phyloP scores from a whole-genome alignment of 2,888 invertebrate genomes.

The Helicoverpa assulta region DNA sequence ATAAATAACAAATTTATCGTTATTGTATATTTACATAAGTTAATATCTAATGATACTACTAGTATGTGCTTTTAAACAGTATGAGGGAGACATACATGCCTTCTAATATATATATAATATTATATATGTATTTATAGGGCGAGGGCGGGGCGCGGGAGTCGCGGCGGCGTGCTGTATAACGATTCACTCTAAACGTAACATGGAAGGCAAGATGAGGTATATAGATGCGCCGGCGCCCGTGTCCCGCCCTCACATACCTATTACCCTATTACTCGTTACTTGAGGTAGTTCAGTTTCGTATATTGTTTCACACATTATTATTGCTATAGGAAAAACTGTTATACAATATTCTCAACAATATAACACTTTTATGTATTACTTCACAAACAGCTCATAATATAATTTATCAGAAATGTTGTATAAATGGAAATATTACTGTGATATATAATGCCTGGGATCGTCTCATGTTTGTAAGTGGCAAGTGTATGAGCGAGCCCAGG shows the following conservation, averaged over 20 bases:
- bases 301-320: slow-evolving; percentile 84
- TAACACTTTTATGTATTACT: slow-evolving; percentile 75
- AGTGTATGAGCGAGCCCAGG: slow-evolving; percentile 55
- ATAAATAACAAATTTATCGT: slow-evolving; percentile 88
- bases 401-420: slow-evolving; percentile 65
- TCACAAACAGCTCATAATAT: slow-evolving; percentile 71
- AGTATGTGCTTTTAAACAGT: slow-evolving; percentile 83
- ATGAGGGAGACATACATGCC: slow-evolving; percentile 81
- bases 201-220: slow-evolving; percentile 83
- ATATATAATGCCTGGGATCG: slow-evolving; percentile 28
- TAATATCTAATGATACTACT: slow-evolving; percentile 83
- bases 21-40: slow-evolving; percentile 86
- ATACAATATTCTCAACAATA: slow-evolving; percentile 84
- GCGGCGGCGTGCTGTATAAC: slow-evolving; percentile 48
- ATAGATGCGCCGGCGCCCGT: slow-evolving; percentile 56
- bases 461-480: slow-evolving; percentile 50
- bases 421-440: slow-evolving; percentile 45
- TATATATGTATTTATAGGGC: slow-evolving; percentile 54
- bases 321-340: slow-evolving; percentile 84
- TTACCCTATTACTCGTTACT: slow-evolving; percentile 82
- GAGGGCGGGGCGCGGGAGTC: slow-evolving; percentile 47
- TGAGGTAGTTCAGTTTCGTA: slow-evolving; percentile 88
- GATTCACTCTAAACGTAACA: slow-evolving; percentile 68
- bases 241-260: slow-evolving; percentile 72
- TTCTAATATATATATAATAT: slow-evolving; percentile 76